phyloP scores from a whole-genome alignment of 2,888 invertebrate genomes.

The Amblyteles armatorius region DNA sequence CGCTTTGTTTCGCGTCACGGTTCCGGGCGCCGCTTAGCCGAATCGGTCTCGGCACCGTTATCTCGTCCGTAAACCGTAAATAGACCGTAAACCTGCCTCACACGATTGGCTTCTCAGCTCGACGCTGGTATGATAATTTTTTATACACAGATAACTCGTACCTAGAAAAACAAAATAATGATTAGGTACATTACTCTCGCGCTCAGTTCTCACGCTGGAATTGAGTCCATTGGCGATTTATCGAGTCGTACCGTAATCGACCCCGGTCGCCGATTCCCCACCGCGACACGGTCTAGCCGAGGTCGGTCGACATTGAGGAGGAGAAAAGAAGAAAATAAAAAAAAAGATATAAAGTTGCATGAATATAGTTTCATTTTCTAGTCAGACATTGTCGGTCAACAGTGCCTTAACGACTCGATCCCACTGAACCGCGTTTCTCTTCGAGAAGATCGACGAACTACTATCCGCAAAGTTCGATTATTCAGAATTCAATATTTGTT shows the following conservation, averaged over 20 bases:
- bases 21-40: background rate
- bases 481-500: constrained; percentile 39
- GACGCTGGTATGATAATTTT: constrained; percentile 28
- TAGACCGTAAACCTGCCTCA: constrained; percentile 2
- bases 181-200: constrained; percentile 15
- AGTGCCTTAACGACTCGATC: constrained; percentile 84
- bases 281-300: background rate
- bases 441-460: constrained; percentile 67
- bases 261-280: constrained; percentile 10
- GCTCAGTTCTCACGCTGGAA: constrained; percentile 19
- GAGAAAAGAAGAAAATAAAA: constrained; percentile 64
- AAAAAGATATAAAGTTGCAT: constrained; percentile 76
- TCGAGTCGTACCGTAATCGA: constrained; percentile 16
- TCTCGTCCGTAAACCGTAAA: constrained; percentile 11
- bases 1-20: background rate
- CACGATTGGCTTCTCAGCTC: constrained; percentile 7
- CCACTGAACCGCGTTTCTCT: constrained; percentile 73
- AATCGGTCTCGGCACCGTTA: background rate
- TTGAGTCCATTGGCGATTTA: constrained; percentile 44
- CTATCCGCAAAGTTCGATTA: constrained; percentile 66
- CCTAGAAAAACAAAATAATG: background rate
- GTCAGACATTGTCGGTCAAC: constrained; percentile 84
- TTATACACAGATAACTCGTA: constrained; percentile 14
- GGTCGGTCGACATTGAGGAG: constrained; percentile 36
- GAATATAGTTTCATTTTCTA: constrained; percentile 84